These are phyloP conservation scores for Leptodirus hochenwartii DNA, from an alignment of 2,888 invertebrate genomes.

Conservation along the genomic window DNA sequence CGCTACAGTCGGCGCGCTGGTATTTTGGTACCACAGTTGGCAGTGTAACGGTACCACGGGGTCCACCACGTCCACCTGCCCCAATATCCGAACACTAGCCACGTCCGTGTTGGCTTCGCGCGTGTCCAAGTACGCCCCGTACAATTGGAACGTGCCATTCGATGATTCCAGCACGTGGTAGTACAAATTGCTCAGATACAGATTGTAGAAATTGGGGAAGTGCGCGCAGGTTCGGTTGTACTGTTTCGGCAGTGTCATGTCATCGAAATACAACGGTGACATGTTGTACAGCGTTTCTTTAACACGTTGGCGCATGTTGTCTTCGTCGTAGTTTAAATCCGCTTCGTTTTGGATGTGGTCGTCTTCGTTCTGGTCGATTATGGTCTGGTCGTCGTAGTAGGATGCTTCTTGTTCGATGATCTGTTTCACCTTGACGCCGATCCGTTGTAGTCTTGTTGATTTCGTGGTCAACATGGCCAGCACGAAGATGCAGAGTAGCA, in stretches of 20 bases:
- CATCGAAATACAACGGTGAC: no score
- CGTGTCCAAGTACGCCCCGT: neutral
- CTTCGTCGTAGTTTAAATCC: no score
- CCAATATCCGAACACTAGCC: neutral
- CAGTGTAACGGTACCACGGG: neutral
- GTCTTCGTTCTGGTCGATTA: no score
- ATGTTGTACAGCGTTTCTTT: no score
- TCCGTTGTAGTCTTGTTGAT: no score
- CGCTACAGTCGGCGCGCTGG: neutral
- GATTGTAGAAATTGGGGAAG: neutral
- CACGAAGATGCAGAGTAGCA: no score
- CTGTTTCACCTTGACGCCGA: no score
- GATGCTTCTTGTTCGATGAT: no score
- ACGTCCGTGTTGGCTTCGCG: neutral
- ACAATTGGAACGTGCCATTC: neutral
- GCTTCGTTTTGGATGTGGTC: no score
- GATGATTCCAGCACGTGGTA: neutral
- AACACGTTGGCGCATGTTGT: no score
- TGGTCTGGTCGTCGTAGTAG: no score
- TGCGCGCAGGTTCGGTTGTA: neutral
- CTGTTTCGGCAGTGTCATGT: neutral
- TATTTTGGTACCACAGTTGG: neutral
- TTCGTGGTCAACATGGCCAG: no score
- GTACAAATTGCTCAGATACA: neutral
- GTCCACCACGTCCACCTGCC: neutral